phyloP scores from a whole-genome alignment of 2,888 invertebrate species.

The Cynaeus angustus region DNA sequence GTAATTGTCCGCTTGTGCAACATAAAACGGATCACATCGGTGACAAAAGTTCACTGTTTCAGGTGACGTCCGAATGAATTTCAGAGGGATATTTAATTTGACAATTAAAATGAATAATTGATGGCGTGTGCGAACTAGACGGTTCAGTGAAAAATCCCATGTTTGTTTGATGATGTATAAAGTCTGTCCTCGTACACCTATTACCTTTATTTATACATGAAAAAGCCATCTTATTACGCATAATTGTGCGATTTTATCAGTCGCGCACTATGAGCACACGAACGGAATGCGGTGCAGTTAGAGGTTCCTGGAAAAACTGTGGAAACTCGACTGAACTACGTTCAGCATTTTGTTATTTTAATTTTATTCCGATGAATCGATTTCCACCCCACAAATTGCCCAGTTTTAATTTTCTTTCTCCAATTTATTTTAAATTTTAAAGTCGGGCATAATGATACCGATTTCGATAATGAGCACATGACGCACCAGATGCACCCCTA shows the following conservation, averaged over 20 bases:
- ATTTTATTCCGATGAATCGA: neutral
- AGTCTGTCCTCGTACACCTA: constrained; percentile 53
- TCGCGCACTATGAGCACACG: neutral
- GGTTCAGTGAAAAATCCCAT: constrained; percentile 51
- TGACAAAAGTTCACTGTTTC: constrained; percentile 8
- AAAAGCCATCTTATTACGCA: constrained; percentile 62
- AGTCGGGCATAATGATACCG: neutral
- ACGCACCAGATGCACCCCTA: constrained; percentile 35
- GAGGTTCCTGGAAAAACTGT: neutral
- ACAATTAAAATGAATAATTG: constrained; percentile 50
- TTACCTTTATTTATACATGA: constrained; percentile 59
- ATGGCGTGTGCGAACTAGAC: constrained; percentile 38
- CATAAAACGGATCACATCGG: constrained; percentile 17
- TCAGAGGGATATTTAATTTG: constrained; percentile 40
- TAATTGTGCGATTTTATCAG: constrained; percentile 49
- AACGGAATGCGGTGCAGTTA: neutral
- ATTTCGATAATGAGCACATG: constrained; percentile 14
- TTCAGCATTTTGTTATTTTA: too few species aligned
- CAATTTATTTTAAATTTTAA: constrained; percentile 1
- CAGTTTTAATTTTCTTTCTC: neutral
- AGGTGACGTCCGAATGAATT: neutral
- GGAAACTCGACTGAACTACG: neutral
- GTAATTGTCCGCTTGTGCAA: constrained; percentile 3
- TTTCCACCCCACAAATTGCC: neutral
- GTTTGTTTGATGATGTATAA: constrained; percentile 53